Percentiles rank a stretch among this genome's conserved stretches.
Conservation (phyloP, 2,113 vertebrate species). For the Stegostoma tigrinum region DNA sequence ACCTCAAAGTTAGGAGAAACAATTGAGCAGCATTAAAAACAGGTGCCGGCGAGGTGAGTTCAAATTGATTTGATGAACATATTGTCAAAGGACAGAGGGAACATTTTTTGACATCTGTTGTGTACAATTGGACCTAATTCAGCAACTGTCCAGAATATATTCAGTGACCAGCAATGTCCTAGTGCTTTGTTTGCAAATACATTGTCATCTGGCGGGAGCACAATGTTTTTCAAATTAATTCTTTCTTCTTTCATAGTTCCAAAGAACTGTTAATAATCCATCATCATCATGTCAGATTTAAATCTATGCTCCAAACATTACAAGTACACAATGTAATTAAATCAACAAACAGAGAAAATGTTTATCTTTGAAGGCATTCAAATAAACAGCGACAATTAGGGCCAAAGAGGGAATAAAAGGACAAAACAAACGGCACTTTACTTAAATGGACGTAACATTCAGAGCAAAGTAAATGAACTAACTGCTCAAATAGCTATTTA, state of each 20-base stretch:
- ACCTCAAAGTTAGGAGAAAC: neutral
- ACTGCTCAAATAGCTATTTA: too few relatives aligned
- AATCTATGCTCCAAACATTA: neutral
- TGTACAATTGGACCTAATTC: neutral
- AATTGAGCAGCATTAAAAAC: neutral
- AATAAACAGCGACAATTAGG: neutral
- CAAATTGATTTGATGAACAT: neutral
- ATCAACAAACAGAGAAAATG: neutral
- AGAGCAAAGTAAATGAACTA: too few relatives aligned
- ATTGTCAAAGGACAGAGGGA: neutral
- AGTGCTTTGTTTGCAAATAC: neutral
- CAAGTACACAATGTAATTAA: too few relatives aligned
- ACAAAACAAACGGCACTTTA: too few relatives aligned
- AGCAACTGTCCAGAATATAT: neutral
- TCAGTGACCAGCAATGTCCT: neutral
- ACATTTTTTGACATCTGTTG: neutral
- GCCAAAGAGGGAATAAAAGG: too few relatives aligned
- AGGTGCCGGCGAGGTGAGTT: neutral
- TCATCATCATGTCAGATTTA: neutral
- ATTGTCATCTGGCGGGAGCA: neutral
- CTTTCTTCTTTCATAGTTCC: neutral
- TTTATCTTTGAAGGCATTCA: neutral
- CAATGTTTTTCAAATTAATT: too few relatives aligned
- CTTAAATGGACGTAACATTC: too few relatives aligned
- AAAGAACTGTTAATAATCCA: neutral